These are phyloP conservation scores for Pseudomyrmex cubaensis DNA, from an alignment of 1,140 invertebrate species.

Conservation along the genomic window DNA sequence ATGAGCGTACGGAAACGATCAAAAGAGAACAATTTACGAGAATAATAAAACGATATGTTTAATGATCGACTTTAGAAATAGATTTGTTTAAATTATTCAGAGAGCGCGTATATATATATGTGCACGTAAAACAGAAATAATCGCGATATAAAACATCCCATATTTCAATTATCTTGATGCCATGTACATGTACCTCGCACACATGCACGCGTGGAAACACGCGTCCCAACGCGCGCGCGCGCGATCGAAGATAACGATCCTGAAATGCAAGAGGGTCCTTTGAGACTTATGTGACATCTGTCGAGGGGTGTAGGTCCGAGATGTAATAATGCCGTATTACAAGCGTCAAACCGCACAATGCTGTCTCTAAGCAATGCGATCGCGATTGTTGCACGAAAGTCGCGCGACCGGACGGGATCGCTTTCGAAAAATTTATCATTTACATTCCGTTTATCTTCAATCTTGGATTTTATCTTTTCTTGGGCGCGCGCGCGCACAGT, in stretches of 20 bases:
- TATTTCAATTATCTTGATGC: constrained; percentile 53
- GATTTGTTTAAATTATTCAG: constrained; percentile 6
- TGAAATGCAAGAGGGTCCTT: constrained; percentile 70
- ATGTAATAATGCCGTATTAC: constrained; percentile 67
- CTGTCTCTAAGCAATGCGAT: constrained; percentile 63
- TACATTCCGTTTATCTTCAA: neutral
- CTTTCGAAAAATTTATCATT: neutral
- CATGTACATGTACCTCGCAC: neutral
- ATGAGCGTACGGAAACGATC: too few species aligned
- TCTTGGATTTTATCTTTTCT: neutral
- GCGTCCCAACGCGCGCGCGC: constrained; percentile 30
- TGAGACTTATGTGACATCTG: constrained; percentile 70
- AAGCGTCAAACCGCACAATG: constrained; percentile 68
- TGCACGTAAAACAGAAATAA: neutral
- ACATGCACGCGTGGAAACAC: neutral
- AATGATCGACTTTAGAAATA: neutral
- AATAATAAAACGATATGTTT: neutral
- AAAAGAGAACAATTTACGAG: neutral
- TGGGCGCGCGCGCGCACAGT: too few species aligned
- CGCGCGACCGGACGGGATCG: constrained; percentile 14
- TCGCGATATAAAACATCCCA: constrained; percentile 35
- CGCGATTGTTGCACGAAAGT: constrained; percentile 58
- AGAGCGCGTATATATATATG: neutral
- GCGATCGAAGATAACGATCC: constrained; percentile 70
- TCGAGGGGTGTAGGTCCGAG: constrained; percentile 60